Conservation (phyloP, 2,888 invertebrate species). For the Nineta flava region DNA sequence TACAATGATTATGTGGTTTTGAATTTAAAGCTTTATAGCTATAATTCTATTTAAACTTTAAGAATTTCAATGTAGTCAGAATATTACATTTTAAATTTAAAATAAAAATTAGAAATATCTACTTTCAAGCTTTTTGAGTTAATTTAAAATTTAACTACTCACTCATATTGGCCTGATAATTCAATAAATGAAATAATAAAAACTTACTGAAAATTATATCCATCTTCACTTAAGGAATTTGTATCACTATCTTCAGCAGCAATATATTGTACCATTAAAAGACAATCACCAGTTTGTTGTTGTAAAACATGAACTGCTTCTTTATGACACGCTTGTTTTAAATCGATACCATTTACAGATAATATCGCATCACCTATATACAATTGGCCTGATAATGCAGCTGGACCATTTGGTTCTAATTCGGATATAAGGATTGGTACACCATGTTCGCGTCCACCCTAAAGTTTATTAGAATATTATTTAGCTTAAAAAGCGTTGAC, state of each 20-base stretch:
- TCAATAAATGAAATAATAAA: conserved; percentile 1
- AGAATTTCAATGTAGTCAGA: too few species aligned
- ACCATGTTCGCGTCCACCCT: conserved; percentile 78
- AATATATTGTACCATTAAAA: conserved; percentile 62
- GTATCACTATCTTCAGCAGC: conserved; percentile 52
- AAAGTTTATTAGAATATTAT: conserved; percentile 7
- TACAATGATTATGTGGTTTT: too few species aligned
- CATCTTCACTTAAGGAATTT: conserved; percentile 42
- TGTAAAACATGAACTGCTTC: conserved; percentile 69
- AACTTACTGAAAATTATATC: conserved; percentile 30
- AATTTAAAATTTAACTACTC: not conserved
- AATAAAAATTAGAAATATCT: not conserved
- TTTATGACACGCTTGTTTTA: conserved; percentile 61
- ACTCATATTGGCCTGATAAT: not conserved
- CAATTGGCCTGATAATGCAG: conserved; percentile 52
- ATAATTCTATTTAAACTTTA: too few species aligned
- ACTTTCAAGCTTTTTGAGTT: not conserved
- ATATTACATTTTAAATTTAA: too few species aligned
- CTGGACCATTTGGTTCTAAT: conserved; percentile 61
- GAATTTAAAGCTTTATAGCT: too few species aligned
- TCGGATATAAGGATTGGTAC: conserved; percentile 76
- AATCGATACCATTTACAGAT: conserved; percentile 61
- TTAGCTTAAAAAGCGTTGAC: not conserved
- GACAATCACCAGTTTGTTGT: conserved; percentile 59
- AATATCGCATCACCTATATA: conserved; percentile 76